Base-by-base conservation (phyloP, 1,140 invertebrate genomes). In the Coptotermes formosanus region DNA sequence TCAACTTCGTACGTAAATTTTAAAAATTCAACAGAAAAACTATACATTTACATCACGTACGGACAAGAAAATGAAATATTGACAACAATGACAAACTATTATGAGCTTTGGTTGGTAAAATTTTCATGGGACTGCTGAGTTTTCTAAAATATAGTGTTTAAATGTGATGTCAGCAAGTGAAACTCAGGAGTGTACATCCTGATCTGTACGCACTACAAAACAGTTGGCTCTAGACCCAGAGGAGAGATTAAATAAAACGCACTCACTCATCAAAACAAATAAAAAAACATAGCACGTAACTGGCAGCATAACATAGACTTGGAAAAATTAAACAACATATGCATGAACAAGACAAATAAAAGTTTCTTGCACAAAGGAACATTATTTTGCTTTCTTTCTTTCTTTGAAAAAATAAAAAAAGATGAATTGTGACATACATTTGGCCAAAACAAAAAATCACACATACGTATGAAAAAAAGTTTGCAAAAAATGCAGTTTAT, bases 291-390 rank as follows among this genome's bases (percentile, higher is more conserved):
- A 85, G 84, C 48, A 38, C 75, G 45, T 82, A 30, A 55, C 25
- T 86, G 75, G 82, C 82, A 83, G 86, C 43, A 59, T 75, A 86
- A 48, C n/a, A 52, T 83, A 86, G 82, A 83, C 86, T 86, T 38
- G 59, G 30, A 85, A 82, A 86, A 86, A 86, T 43, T 12, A 86
- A 86, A 86, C 86, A 86, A 86, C 55, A 84, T 83, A 43, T 44
- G 64, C 44, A 84, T 43, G 83, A 82, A 48, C 25, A 59, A 59
- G 11, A 69, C 30, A 86, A 86, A 82, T 81, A 86, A 86, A 86
- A 59, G 38, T 86, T 83, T 86, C 82, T 86, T 55, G 82, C 82
- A 86, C 82, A 75, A 86, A 86, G 86, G 86, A 86, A 86, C 86
- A 82, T 86, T 82, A 83, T 86, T 48, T 83, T 55, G 52, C 52